A percentile compares a stretch with the other conserved stretches of the same genome.
phyloP scores from a whole-genome alignment of 1,140 invertebrate species.

The Colletes gigas region DNA sequence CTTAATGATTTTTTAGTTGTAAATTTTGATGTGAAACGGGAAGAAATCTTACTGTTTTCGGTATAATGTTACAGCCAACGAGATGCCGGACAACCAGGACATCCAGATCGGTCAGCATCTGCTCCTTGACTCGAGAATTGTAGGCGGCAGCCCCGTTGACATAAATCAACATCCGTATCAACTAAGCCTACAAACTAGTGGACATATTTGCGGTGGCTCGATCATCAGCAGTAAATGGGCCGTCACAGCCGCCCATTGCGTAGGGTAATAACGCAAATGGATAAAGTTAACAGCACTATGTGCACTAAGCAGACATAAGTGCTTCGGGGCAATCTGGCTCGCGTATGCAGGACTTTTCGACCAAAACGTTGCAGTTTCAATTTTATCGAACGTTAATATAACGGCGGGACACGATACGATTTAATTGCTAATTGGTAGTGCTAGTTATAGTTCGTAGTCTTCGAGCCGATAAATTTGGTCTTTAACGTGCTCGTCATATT shows the following conservation, averaged over 20 bases:
- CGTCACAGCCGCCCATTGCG: conserved; percentile 82
- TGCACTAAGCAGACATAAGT: background rate
- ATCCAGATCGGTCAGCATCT: background rate
- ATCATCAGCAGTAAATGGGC: conserved; percentile 79
- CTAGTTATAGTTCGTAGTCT: too few species aligned
- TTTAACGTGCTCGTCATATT: too few species aligned
- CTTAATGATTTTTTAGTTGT: background rate
- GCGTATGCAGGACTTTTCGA: background rate
- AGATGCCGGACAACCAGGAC: background rate
- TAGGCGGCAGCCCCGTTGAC: conserved; percentile 67
- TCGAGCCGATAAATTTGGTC: too few species aligned
- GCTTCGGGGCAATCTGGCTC: background rate
- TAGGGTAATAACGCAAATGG: conserved; percentile 59
- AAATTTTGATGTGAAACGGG: too few species aligned
- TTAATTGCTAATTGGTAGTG: too few species aligned
- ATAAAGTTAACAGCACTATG: conserved; percentile 6
- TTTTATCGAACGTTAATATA: too few species aligned
- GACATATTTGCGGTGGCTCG: conserved; percentile 81
- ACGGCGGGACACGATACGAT: too few species aligned
- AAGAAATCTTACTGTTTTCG: conserved; percentile 1
- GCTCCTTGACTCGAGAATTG: conserved; percentile 61
- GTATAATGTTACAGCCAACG: conserved; percentile 35
- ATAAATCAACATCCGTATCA: conserved; percentile 75
- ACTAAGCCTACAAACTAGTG: conserved; percentile 56
- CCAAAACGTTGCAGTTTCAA: too few species aligned